Evolutionary conservation across 2,113 vertebrate genomes (phyloP), one percentile per base, ranked within the genome.

Genomic region (Clarias batrachus): DNA sequence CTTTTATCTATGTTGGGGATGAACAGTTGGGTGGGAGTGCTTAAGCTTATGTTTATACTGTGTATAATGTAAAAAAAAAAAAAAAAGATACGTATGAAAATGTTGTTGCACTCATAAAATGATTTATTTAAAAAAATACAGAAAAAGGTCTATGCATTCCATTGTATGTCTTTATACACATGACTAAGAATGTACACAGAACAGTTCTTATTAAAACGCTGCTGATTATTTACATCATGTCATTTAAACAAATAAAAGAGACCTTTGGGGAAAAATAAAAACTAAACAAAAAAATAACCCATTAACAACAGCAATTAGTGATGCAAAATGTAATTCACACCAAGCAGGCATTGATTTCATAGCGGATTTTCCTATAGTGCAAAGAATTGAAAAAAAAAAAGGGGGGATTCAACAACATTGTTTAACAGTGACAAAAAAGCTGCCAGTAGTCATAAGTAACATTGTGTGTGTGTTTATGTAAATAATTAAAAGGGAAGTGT

Each of bases 81-180:
- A 17, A 33, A 41, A 41, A 9, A 10, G 21, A 76, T 6, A 12
- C 2, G 0, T 6, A 41, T 33, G 7, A 70, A 19, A 70, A 41
- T 7, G 27, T 81, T 30, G 81, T 85, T 91, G 81, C 88, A 91
- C 83, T 93, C 76, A 92, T 90, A 90, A 91, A 93, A 89, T 87
- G 89, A 93, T 98, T 98, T 98, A 97, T 95, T 96, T 97, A 96
- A 96, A 98, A 97, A 97, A 96, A 96, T 96, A 96, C 93, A 92
- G 84, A 86, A 91, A 91, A 91, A 94, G 25, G 85, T 94, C 93
- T 95, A 94, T 95, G 94, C 93, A 95, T 96, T 96, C 94, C 94
- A 94, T 93, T 91, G 85, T 86, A 90, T 91, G 93, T 88, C 93
- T 93, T 91, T 93, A 93, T 92, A 94, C 90, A 95, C 93, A 94